Evolutionary conservation across 2,888 invertebrate genomes (phyloP), one percentile per base, ranked within the genome.

Genomic region (Tethea ocularis): DNA sequence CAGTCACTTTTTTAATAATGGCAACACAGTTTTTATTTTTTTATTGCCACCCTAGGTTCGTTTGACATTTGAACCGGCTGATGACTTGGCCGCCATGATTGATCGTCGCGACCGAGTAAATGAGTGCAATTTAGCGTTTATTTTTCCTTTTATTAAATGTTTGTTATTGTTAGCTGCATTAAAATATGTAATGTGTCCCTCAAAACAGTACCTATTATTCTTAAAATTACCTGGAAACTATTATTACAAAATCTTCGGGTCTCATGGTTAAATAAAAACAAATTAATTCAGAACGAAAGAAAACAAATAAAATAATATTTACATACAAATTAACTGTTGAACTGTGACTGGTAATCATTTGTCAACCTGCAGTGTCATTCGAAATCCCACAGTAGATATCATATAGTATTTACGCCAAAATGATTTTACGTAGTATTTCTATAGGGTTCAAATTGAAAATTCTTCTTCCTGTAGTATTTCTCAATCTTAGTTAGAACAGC

Each of bases 1-100:
- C 88, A 91, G 93, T 93, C 92, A 92, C 88, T 93, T 93, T 93
- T 93, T 93, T 93, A 93, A 93, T 92, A 92, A 91, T 90, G 83
- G 91, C 91, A 88, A 86, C 87, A 86, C 79, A 82, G 85, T 86
- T 88, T 88, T 86, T 87, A 80, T 87, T 82, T 91, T 46, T 91
- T 92, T 91, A 90, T 88, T 86, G 88, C 90, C 89, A 90, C 93
- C 93, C 93, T 90, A 91, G 86, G 86, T 89, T 85, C 89, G 84
- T 91, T 92, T 93, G 93, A 93, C 93, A 93, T 93, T 93, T 90
- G 91, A 93, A 92, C 92, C 78, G 88, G 83, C 91, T 91, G 92
- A 91, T 92, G 92, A 91, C 93, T 91, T 85, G 83, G 86, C 82
- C 77, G 83, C 86, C 78, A 91, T 93, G 93, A 93, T 93, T 90